phyloP scores from a whole-genome alignment of 92 coral and sea anemone species.

The Heliopora coerulea region DNA sequence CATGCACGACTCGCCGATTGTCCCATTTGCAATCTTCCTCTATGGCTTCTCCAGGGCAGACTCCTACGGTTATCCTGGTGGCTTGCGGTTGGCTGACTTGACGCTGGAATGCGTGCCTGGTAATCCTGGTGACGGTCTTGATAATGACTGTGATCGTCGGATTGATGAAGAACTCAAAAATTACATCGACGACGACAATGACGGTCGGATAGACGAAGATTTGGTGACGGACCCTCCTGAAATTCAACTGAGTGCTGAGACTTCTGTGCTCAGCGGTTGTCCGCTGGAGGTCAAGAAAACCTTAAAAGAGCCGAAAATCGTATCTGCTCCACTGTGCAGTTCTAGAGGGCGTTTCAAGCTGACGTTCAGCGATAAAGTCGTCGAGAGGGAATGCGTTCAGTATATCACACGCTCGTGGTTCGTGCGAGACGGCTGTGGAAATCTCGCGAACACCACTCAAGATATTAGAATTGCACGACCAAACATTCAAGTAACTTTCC shows the following conservation, averaged over 20 bases:
- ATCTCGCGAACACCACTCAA: constrained; percentile 55
- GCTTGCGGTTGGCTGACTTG: constrained; percentile 49
- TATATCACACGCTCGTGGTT: constrained; percentile 62
- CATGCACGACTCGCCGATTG: constrained; percentile 64
- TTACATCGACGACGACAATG: constrained; percentile 75
- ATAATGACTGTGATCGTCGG: constrained; percentile 81
- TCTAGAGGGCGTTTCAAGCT: constrained; percentile 50
- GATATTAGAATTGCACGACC: constrained; percentile 52
- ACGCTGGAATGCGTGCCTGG: constrained; percentile 30
- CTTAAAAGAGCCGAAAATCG: constrained; percentile 48
- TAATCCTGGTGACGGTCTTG: constrained; percentile 68
- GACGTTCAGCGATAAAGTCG: constrained; percentile 13
- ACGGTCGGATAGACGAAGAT: constrained; percentile 80
- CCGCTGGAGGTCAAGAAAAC: constrained; percentile 25
- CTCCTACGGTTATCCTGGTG: constrained; percentile 73
- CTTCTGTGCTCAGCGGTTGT: constrained; percentile 38
- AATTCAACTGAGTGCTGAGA: constrained; percentile 36
- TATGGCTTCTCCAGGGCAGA: constrained; percentile 58
- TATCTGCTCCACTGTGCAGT: constrained; percentile 46
- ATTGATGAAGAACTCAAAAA: constrained; percentile 81
- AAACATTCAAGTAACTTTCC: constrained; percentile 44
- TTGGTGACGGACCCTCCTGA: constrained; percentile 55
- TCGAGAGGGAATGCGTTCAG: constrained; percentile 37
- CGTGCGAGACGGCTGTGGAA: constrained; percentile 70
- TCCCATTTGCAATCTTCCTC: constrained; percentile 57